Percentiles rank a stretch among this genome's conserved stretches.
phyloP scores from a whole-genome alignment of 2,888 invertebrate genomes.

The Poecilus cupreus region DNA sequence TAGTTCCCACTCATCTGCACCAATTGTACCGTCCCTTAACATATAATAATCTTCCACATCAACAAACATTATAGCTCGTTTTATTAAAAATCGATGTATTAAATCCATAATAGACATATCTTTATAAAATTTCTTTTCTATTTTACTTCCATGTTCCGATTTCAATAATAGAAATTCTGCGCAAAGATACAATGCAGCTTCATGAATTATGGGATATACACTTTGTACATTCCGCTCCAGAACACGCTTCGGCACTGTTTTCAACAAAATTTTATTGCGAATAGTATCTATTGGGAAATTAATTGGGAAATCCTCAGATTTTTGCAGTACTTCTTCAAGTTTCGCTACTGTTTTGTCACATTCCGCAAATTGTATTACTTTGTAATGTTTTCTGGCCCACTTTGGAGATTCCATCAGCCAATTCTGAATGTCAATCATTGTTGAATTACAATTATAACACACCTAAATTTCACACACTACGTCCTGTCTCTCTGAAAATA shows the following conservation, averaged over 20 bases:
- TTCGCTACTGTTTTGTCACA: neutral
- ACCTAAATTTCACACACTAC: no score
- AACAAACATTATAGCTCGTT: constrained; percentile 76
- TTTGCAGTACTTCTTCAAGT: constrained; percentile 67
- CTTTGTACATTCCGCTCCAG: constrained; percentile 74
- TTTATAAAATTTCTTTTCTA: constrained; percentile 69
- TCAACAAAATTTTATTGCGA: constrained; percentile 66
- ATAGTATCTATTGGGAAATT: constrained; percentile 70
- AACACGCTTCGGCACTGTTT: constrained; percentile 60
- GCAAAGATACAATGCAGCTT: constrained; percentile 78
- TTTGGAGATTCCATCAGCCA: constrained; percentile 52
- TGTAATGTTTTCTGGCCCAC: constrained; percentile 47
- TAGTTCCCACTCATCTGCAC: constrained; percentile 75
- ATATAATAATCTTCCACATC: constrained; percentile 73
- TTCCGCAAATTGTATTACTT: neutral
- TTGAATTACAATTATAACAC: no score
- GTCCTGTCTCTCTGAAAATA: neutral
- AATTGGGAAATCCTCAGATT: constrained; percentile 70
- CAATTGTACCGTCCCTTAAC: constrained; percentile 73
- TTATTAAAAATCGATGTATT: constrained; percentile 76
- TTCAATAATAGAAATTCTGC: constrained; percentile 81
- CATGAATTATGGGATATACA: constrained; percentile 82
- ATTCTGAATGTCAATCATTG: neutral
- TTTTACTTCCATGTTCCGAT: constrained; percentile 66
- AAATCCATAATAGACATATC: constrained; percentile 76